Evolutionary conservation across 37 sponge, comb jelly and placozoan genomes (phyloP).

Genomic region (Geodia barretti): DNA sequence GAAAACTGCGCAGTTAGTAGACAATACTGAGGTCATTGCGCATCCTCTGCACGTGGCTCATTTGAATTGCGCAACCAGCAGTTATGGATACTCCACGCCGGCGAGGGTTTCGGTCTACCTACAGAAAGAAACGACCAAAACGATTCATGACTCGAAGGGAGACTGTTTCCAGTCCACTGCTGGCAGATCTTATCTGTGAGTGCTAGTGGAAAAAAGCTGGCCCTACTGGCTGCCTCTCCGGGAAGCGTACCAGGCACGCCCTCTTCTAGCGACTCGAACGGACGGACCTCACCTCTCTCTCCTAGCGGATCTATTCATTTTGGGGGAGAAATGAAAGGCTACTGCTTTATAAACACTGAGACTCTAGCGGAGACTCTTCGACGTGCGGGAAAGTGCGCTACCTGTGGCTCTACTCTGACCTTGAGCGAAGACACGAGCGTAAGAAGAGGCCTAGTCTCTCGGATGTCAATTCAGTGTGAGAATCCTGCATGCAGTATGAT

Average conservation of each 20-base stretch:
- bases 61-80: too few relatives aligned
- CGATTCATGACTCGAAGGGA: too few relatives aligned
- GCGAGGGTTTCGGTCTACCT: too few relatives aligned
- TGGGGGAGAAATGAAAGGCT: slow-evolving; percentile 5
- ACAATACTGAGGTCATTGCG: too few relatives aligned
- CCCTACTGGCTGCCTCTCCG: neutral
- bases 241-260: neutral
- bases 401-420: slow-evolving; percentile 21
- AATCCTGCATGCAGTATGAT: slow-evolving; percentile 12
- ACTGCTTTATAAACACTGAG: slow-evolving; percentile 26
- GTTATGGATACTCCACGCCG: too few relatives aligned
- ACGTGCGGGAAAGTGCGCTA: slow-evolving; percentile 7
- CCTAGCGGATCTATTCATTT: slow-evolving; percentile 6
- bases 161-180: too few relatives aligned
- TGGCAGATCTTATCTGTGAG: too few relatives aligned
- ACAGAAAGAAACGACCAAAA: too few relatives aligned
- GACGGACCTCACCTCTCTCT: slow-evolving; percentile 8
- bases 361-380: neutral
- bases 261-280: neutral
- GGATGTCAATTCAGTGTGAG: neutral
- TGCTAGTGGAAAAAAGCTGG: slow-evolving; percentile 1
- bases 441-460: slow-evolving; percentile 10
- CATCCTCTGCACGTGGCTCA: too few relatives aligned
- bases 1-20: too few relatives aligned
- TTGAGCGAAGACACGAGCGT: neutral